phyloP scores from a whole-genome alignment of 1,140 invertebrate genomes.

The Papilio glaucus region DNA sequence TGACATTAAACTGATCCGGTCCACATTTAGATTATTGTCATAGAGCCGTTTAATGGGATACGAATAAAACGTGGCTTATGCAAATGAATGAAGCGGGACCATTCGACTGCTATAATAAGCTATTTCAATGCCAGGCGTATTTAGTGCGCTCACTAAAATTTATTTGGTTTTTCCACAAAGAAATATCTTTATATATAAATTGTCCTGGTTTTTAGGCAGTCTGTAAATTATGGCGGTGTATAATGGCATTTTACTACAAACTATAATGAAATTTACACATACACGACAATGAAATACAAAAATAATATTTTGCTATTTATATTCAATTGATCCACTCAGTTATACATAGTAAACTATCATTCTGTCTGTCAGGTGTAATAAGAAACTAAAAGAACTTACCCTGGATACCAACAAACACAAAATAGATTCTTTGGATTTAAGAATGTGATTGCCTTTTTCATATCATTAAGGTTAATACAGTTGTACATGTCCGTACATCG shows the following conservation, averaged over 20 bases:
- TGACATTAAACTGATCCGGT: conserved; percentile 46
- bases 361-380: not conserved
- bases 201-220: not conserved
- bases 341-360: not conserved
- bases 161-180: conserved; percentile 10
- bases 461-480: too few species aligned
- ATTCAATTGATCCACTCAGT: too few species aligned
- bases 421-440: too few species aligned
- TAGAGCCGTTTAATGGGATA: conserved; percentile 9
- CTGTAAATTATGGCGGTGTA: not conserved
- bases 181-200: conserved; percentile 10
- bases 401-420: too few species aligned
- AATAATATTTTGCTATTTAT: not conserved
- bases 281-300: not conserved
- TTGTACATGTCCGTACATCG: too few species aligned
- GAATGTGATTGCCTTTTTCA: too few species aligned
- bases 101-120: not conserved
- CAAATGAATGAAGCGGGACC: conserved; percentile 14
- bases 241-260: not conserved
- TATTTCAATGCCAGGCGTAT: conserved; percentile 14
- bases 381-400: too few species aligned
- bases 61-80: conserved; percentile 42
- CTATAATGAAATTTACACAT: not conserved
- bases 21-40: conserved; percentile 39
- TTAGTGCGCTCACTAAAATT: conserved; percentile 14